Percentiles rank a stretch among this genome's conserved stretches.
Conservation (phyloP, 2,888 invertebrate genomes). For the Oxyteleia sp. region DNA sequence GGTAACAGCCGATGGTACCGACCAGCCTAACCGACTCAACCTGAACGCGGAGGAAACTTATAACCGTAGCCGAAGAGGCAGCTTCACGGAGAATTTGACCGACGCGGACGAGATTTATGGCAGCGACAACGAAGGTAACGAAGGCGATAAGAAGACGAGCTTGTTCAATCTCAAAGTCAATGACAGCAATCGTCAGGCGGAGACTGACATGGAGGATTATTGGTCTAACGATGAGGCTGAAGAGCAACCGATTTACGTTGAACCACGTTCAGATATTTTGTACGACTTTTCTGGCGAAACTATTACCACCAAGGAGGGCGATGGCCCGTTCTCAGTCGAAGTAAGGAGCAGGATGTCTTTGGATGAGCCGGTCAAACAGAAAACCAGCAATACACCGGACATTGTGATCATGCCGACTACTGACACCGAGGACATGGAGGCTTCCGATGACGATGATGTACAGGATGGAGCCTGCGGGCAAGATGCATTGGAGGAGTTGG, state of each 20-base stretch:
- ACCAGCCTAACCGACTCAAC: constrained; percentile 34
- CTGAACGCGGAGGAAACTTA: constrained; percentile 69
- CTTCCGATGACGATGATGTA: constrained; percentile 84
- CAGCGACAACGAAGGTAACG: constrained; percentile 81
- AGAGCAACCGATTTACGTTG: constrained; percentile 78
- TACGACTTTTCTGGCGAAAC: constrained; percentile 83
- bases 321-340: constrained; percentile 86
- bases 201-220: constrained; percentile 85
- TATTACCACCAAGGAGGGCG: constrained; percentile 85
- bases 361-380: constrained; percentile 50
- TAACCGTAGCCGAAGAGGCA: constrained; percentile 74
- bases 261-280: constrained; percentile 81
- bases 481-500: constrained; percentile 79
- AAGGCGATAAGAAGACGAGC: constrained; percentile 37
- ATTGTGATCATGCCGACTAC: constrained; percentile 80
- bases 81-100: constrained; percentile 83
- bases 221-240: constrained; percentile 82
- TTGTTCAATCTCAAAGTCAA: constrained; percentile 73
- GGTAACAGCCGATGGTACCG: constrained; percentile 77
- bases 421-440: constrained; percentile 85
- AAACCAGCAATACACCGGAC: constrained; percentile 64
- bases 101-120: constrained; percentile 85
- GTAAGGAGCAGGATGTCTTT: constrained; percentile 84
- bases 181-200: constrained; percentile 78
- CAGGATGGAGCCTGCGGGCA: constrained; percentile 80